phyloP scores from a whole-genome alignment of 2,113 vertebrate species.

The Gobio gobio region DNA sequence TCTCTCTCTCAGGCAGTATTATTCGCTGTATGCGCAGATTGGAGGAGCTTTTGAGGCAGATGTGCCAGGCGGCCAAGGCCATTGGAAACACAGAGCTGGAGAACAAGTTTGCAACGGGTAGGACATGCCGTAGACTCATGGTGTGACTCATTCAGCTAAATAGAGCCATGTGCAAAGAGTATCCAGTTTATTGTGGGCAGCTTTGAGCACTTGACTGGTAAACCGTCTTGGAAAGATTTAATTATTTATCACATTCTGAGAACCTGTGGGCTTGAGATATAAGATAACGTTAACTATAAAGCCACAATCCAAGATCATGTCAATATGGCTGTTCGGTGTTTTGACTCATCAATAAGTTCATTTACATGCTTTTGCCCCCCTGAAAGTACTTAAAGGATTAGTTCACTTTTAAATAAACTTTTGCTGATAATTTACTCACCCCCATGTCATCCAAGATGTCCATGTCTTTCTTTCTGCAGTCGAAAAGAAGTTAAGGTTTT shows the following conservation, averaged over 20 bases:
- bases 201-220: not conserved
- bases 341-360: not conserved
- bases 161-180: not conserved
- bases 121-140: conserved; percentile 31
- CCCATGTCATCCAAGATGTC: no score
- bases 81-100: conserved; percentile 98
- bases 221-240: not conserved
- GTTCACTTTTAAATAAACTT: no score
- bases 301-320: not conserved
- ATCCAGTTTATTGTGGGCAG: not conserved
- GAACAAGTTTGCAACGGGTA: conserved; percentile 97
- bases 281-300: not conserved
- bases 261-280: not conserved
- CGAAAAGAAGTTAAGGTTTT: no score
- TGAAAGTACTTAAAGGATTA: not conserved
- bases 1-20: conserved; percentile 84
- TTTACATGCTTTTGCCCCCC: not conserved
- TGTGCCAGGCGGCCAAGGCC: conserved; percentile 98
- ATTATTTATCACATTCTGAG: conserved; percentile 15
- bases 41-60: conserved; percentile 93
- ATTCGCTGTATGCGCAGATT: conserved; percentile 96
- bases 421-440: no score
- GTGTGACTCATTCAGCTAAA: not conserved
- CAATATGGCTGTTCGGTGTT: not conserved
- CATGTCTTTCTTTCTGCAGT: no score